Base-by-base conservation (phyloP, 2,113 vertebrate species). In the Pelecanoides urinatrix region DNA sequence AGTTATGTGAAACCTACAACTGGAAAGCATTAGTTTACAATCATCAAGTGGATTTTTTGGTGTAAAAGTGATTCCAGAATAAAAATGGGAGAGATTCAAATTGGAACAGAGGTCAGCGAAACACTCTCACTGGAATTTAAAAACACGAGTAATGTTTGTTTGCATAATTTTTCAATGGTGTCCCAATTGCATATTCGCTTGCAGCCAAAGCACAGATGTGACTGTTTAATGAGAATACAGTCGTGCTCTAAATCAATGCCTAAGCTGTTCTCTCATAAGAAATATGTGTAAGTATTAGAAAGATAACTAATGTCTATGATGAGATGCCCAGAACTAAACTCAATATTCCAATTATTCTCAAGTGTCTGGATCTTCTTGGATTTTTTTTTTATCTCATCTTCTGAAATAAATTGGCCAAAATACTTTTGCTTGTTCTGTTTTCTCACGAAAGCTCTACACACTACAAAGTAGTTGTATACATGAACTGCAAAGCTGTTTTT, bases 91-190 rank as follows among this genome's bases (percentile, higher is more conserved):
- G 66, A 61, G 13, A 76, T 32, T 93, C 45, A 63, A 88, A 90
- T 50, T 74, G 47, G 55, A 94, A 77, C 38, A 75, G 73, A 93
- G 96, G 76, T 95, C 86, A 93, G 47, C 40, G 94, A 96, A 96
- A 94, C 72, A 86, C 86, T 94, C 67, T 88, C 91, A 86, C 72
- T 89, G 79, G 92, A 96, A 96, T 94, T 96, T 87, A 96, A 95
- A 94, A 83, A 95, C 72, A 70, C 6, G 5, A 88, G 36, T 84
- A 74, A 88, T 75, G 75, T 88, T 96, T 96, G 86, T 96, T 96
- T 94, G 86, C 65, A 94, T 93, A 95, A 91, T 95, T 94, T 95
- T 93, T 92, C 76, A 91, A 6, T 92, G 91, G 94, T 92, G 50
- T 82, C 55, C n/a, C 53, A 63, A 86, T 50, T 92, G 90, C 79